Evolutionary conservation across 2,797 vertebrate species (phyloP).

Genomic region (Sciurus vulgaris): DNA sequence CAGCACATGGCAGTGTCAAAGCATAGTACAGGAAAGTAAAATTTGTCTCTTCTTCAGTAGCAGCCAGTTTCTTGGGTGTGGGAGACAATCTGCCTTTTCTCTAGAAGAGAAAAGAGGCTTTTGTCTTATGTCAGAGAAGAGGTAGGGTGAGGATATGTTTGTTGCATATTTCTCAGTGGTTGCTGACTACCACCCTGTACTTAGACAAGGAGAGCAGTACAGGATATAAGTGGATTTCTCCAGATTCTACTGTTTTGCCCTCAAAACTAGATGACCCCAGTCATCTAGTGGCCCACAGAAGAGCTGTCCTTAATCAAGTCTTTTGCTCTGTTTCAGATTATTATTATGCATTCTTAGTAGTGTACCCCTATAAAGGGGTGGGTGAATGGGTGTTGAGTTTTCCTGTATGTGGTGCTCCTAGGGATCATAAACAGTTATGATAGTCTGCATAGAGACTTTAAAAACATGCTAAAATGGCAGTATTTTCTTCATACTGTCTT

Average conservation of each 20-base stretch:
- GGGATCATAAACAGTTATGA: background rate
- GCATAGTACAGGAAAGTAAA: background rate
- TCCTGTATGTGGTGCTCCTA: background rate
- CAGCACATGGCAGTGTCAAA: background rate
- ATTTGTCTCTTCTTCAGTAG: background rate
- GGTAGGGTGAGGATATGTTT: background rate
- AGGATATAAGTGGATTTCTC: background rate
- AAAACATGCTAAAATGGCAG: background rate
- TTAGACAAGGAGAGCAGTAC: background rate
- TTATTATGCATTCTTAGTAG: background rate
- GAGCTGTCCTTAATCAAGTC: background rate
- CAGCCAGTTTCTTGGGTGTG: background rate
- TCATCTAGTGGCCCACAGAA: background rate
- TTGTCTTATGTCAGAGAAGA: background rate
- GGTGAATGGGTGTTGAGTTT: background rate
- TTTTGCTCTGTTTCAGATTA: background rate
- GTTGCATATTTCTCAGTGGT: background rate
- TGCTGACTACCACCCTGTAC: background rate
- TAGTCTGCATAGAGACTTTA: background rate
- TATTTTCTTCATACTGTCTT: background rate
- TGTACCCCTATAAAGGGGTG: background rate
- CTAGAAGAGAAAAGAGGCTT: background rate
- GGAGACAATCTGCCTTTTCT: background rate
- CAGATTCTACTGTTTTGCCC: background rate
- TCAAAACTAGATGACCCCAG: background rate